Conservation (phyloP, 2,797 vertebrate species). For the Urosaurus nigricauda region DNA sequence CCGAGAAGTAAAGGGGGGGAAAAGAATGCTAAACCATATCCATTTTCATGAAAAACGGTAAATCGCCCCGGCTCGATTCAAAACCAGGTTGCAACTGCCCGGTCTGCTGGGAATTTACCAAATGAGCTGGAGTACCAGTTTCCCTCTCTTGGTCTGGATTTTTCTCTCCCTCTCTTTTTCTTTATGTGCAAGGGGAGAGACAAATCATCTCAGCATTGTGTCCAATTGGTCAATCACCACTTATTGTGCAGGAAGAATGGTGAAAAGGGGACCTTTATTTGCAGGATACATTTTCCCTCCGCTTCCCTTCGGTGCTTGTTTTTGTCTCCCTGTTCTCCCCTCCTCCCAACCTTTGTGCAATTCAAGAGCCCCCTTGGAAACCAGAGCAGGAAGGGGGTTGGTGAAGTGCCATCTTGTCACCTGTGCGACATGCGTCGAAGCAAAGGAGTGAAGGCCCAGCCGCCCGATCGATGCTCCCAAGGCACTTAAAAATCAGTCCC, state of each 20-base stretch:
- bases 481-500: constrained; percentile 28
- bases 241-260: constrained; percentile 26
- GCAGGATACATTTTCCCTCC: background rate
- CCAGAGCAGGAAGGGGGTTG: background rate
- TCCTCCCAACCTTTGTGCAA: background rate
- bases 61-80: background rate
- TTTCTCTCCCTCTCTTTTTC: background rate
- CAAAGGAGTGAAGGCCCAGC: background rate
- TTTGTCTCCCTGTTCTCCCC: background rate
- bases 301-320: background rate
- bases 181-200: background rate
- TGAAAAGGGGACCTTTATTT: constrained; percentile 13
- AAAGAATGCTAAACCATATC: background rate
- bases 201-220: constrained; percentile 36
- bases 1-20: background rate
- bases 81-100: background rate
- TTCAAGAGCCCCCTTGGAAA: constrained; percentile 28
- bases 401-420: constrained; percentile 22
- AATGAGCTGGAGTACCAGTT: background rate
- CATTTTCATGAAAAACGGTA: background rate
- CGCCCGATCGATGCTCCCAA: background rate
- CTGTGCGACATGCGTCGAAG: background rate
- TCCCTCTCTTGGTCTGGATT: background rate
- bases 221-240: constrained; percentile 40
- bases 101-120: background rate